Percentiles rank a stretch among this genome's conserved stretches.
These are phyloP conservation scores for Campodea augens DNA, from an alignment of 1,140 invertebrate genomes.

Conservation along the genomic window DNA sequence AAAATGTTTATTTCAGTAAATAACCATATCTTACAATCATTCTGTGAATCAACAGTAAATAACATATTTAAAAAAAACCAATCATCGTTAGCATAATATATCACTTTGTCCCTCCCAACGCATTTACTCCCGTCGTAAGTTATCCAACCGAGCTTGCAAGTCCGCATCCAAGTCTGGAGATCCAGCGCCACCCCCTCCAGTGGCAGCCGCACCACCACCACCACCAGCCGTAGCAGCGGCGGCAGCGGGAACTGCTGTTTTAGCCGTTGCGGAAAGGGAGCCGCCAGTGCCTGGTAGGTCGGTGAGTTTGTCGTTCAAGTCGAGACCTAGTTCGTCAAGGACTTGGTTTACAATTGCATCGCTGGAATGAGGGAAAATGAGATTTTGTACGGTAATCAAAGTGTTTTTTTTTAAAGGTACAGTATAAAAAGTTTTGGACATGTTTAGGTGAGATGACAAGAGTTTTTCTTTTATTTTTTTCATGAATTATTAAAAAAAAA, in stretches of 20 bases:
- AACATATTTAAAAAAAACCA: too few species aligned
- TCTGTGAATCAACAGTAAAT: too few species aligned
- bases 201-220: slow-evolving; percentile 24
- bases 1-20: too few species aligned
- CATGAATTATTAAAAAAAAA: neutral
- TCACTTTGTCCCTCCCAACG: too few species aligned
- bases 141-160: slow-evolving; percentile 82
- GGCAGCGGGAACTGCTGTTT: slow-evolving; percentile 31
- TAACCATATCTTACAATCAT: too few species aligned
- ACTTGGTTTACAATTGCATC: slow-evolving; percentile 84
- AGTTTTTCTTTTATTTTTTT: neutral
- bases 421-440: too few species aligned
- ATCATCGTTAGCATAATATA: too few species aligned
- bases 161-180: slow-evolving; percentile 80
- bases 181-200: slow-evolving; percentile 24
- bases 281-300: slow-evolving; percentile 55
- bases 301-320: slow-evolving; percentile 73
- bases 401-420: too few species aligned
- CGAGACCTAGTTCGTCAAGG: slow-evolving; percentile 88
- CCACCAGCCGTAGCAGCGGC: slow-evolving; percentile 12
- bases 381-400: too few species aligned
- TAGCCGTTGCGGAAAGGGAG: slow-evolving; percentile 31
- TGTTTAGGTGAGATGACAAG: too few species aligned
- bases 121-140: slow-evolving; percentile 72
- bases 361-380: too few species aligned